These are phyloP conservation scores for Perccottus glenii DNA, from an alignment of 2,113 vertebrate genomes.

Conservation along the genomic window DNA sequence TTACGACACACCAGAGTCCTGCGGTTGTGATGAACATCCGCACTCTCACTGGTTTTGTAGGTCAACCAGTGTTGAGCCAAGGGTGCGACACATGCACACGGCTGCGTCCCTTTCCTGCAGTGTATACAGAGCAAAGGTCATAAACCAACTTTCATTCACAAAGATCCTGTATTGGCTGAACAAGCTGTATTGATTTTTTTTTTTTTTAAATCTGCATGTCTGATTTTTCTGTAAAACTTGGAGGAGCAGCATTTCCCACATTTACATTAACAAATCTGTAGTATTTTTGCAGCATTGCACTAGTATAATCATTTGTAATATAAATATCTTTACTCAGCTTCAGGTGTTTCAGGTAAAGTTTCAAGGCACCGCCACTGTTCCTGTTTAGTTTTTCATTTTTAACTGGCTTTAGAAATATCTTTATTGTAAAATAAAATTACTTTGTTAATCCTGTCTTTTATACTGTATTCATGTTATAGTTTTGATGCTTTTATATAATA, in stretches of 20 bases:
- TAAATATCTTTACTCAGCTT: too few relatives aligned
- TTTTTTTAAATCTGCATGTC: not conserved
- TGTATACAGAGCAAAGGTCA: conserved; percentile 43
- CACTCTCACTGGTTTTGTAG: conserved; percentile 74
- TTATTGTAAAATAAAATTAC: too few relatives aligned
- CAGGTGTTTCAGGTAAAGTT: too few relatives aligned
- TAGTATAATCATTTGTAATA: too few relatives aligned
- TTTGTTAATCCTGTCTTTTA: too few relatives aligned
- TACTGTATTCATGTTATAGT: too few relatives aligned
- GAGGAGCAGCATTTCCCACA: not conserved
- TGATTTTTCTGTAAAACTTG: not conserved
- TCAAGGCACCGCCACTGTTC: too few relatives aligned
- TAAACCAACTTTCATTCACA: conserved; percentile 2
- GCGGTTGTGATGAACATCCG: conserved; percentile 67
- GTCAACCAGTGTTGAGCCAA: conserved; percentile 68
- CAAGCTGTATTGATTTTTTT: conserved; percentile 1
- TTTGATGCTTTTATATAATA: too few relatives aligned
- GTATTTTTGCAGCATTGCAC: too few relatives aligned
- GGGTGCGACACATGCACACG: conserved; percentile 39
- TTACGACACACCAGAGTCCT: conserved; percentile 62
- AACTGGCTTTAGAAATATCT: too few relatives aligned
- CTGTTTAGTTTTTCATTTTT: too few relatives aligned
- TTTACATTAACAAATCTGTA: too few relatives aligned
- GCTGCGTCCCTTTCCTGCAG: conserved; percentile 12
- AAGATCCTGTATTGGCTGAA: conserved; percentile 3